These are phyloP conservation scores for Lasioglossum lativentre DNA, from an alignment of 2,888 invertebrate species.

Conservation along the genomic window DNA sequence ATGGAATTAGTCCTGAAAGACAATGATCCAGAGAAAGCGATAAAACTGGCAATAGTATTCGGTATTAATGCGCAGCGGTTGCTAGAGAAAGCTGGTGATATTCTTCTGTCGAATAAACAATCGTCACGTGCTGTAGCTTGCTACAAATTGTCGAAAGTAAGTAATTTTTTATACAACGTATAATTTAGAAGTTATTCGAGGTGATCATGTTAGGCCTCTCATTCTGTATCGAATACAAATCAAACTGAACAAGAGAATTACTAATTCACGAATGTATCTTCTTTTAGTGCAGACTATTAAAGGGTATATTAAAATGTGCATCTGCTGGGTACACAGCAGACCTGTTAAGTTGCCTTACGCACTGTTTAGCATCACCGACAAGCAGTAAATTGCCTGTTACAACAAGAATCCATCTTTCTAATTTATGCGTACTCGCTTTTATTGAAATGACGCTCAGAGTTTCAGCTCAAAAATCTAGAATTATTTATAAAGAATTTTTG, in stretches of 20 bases:
- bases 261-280: slow-evolving; percentile 10
- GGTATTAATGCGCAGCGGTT: slow-evolving; percentile 88
- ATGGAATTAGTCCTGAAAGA: slow-evolving; percentile 86
- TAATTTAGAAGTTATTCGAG: neutral
- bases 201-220: neutral
- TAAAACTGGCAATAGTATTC: slow-evolving; percentile 87
- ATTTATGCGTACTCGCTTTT: slow-evolving; percentile 88
- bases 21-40: slow-evolving; percentile 86
- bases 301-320: slow-evolving; percentile 88
- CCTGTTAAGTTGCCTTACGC: slow-evolving; percentile 87
- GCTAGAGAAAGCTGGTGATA: slow-evolving; percentile 93
- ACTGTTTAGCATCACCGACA: slow-evolving; percentile 85
- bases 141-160: slow-evolving; percentile 92
- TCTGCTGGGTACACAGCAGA: slow-evolving; percentile 88
- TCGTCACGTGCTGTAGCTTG: slow-evolving; percentile 92
- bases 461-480: slow-evolving; percentile 81
- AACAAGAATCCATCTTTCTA: slow-evolving; percentile 88
- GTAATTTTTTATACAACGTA: neutral
- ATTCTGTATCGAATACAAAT: neutral
- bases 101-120: slow-evolving; percentile 90
- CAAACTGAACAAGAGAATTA: neutral
- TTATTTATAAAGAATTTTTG: slow-evolving; percentile 85
- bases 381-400: slow-evolving; percentile 87
- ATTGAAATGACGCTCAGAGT: slow-evolving; percentile 86
- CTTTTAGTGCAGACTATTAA: slow-evolving; percentile 86